These are phyloP conservation scores for Drosophila lini DNA, from an alignment of 1,140 invertebrate species.

Conservation along the genomic window DNA sequence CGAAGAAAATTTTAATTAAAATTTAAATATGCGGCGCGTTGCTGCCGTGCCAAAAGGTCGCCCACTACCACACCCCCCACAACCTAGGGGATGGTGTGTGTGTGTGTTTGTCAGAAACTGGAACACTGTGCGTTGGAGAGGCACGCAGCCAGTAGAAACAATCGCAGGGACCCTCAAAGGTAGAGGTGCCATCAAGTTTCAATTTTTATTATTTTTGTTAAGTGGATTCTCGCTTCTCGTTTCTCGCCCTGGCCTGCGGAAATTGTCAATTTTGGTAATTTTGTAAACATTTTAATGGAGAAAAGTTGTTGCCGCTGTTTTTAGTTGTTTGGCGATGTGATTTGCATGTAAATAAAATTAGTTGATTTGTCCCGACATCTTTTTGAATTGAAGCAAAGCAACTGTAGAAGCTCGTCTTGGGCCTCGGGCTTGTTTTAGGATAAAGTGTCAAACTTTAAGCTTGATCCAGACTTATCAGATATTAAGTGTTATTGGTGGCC, in stretches of 20 bases:
- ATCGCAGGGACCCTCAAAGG: conserved; percentile 9
- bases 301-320: conserved; percentile 38
- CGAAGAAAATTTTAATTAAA: conserved; percentile 74
- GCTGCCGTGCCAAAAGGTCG: conserved; percentile 55
- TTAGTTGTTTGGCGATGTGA: conserved; percentile 59
- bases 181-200: conserved; percentile 13
- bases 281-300: conserved; percentile 70
- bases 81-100: too few relatives aligned
- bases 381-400: background rate
- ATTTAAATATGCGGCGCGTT: conserved; percentile 77
- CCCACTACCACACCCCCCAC: background rate
- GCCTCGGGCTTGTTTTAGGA: background rate
- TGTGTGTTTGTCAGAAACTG: conserved; percentile 35
- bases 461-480: background rate
- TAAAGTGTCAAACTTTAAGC: background rate
- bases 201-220: conserved; percentile 30
- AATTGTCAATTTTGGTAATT: conserved; percentile 75
- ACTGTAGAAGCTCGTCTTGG: background rate
- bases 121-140: conserved; percentile 29
- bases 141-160: conserved; percentile 19
- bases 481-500: background rate
- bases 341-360: conserved; percentile 77
- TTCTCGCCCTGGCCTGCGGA: conserved; percentile 40
- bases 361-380: conserved; percentile 45
- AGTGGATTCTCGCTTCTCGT: conserved; percentile 14